phyloP scores from a whole-genome alignment of 2,888 invertebrate genomes.

The Epirrhoe alternata region DNA sequence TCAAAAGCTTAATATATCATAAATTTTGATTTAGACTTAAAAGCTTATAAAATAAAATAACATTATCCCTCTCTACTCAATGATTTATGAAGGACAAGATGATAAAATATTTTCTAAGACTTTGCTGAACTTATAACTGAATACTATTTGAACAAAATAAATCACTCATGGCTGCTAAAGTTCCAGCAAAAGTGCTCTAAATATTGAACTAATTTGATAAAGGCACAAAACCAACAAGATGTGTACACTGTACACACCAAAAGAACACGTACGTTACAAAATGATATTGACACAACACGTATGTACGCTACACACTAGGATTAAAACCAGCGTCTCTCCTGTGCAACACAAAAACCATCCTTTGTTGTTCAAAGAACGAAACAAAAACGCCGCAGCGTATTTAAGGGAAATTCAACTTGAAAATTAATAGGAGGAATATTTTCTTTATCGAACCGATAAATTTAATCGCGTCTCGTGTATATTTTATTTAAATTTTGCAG shows the following conservation, averaged over 20 bases:
- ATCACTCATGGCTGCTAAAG: neutral
- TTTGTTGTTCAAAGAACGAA: constrained; percentile 26
- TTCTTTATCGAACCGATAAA: constrained; percentile 22
- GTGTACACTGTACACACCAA: neutral
- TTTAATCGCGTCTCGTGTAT: constrained; percentile 7
- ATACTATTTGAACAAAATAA: neutral
- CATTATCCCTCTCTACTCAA: too few species aligned
- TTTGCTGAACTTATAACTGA: neutral
- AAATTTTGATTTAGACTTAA: too few species aligned
- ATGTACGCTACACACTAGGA: constrained; percentile 13
- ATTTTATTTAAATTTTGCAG: constrained; percentile 2
- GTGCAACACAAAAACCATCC: constrained; percentile 21
- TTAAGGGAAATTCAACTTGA: constrained; percentile 18
- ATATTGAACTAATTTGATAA: constrained; percentile 14
- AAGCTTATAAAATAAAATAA: too few species aligned
- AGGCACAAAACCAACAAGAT: constrained; percentile 10
- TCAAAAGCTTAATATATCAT: too few species aligned
- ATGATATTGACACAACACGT: constrained; percentile 24
- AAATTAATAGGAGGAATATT: constrained; percentile 22
- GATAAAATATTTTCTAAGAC: neutral
- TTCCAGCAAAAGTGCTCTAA: constrained; percentile 1
- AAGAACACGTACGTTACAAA: constrained; percentile 19
- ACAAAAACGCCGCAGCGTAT: constrained; percentile 20
- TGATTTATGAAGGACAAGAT: too few species aligned
- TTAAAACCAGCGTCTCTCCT: constrained; percentile 12